Conservation (phyloP, 2,888 invertebrate species). For the Aleiodes alternator region DNA sequence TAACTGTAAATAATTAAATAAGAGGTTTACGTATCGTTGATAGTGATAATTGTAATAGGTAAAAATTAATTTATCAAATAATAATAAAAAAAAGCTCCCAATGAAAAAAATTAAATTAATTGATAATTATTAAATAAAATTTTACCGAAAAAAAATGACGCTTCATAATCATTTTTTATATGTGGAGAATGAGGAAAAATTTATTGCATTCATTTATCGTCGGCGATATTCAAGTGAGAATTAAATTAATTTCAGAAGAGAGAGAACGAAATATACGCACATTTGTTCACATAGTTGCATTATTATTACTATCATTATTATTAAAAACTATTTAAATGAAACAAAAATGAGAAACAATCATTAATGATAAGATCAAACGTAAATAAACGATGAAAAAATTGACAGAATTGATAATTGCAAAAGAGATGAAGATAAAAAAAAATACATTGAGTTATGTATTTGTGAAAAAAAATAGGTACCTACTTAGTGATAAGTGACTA, state of each 20-base stretch:
- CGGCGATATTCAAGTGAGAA: slow-evolving; percentile 23
- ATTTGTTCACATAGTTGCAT: slow-evolving; percentile 35
- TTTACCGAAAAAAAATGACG: neutral
- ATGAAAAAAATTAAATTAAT: neutral
- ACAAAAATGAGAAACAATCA: slow-evolving; percentile 52
- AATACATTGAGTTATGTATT: slow-evolving; percentile 2
- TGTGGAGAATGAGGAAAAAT: slow-evolving; percentile 1
- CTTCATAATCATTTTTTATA: slow-evolving; percentile 57
- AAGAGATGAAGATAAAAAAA: neutral
- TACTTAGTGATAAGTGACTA: slow-evolving; percentile 29
- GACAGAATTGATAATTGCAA: slow-evolving; percentile 7
- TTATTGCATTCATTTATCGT: slow-evolving; percentile 16
- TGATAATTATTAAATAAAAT: neutral
- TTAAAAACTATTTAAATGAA: neutral
- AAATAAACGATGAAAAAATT: neutral
- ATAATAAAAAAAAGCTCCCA: neutral
- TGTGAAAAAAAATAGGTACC: slow-evolving; percentile 22
- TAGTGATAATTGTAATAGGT: slow-evolving; percentile 9
- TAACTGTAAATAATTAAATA: slow-evolving; percentile 25
- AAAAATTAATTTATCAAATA: slow-evolving; percentile 7
- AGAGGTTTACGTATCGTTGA: slow-evolving; percentile 13
- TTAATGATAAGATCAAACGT: slow-evolving; percentile 46
- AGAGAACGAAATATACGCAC: slow-evolving; percentile 36
- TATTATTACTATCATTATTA: neutral
- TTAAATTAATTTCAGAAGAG: slow-evolving; percentile 25